Percentiles rank a stretch among this genome's conserved stretches.
Evolutionary conservation across 2,888 invertebrate genomes (phyloP).

Genomic region (Pelosia muscerda): DNA sequence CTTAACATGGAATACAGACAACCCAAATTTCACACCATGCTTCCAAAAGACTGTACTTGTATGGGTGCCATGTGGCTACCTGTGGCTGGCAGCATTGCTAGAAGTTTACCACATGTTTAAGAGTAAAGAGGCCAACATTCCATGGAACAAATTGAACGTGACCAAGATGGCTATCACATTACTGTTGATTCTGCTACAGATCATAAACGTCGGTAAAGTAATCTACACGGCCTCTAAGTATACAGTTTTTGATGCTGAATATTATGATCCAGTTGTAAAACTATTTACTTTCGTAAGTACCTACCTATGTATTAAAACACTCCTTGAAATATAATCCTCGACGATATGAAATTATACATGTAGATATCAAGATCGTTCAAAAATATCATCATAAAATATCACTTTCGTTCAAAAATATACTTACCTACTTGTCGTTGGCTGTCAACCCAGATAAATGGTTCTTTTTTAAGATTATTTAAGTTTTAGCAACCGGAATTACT

Average conservation of each 20-base stretch:
- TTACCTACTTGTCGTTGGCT: too few relatives aligned
- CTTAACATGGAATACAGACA: slow-evolving; percentile 92
- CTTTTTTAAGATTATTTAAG: too few relatives aligned
- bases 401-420: too few relatives aligned
- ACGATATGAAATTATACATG: too few relatives aligned
- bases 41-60: slow-evolving; percentile 95
- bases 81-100: slow-evolving; percentile 91
- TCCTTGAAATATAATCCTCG: too few relatives aligned
- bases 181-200: slow-evolving; percentile 88
- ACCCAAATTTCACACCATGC: slow-evolving; percentile 95
- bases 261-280: slow-evolving; percentile 84
- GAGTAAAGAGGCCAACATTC: slow-evolving; percentile 91
- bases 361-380: neutral
- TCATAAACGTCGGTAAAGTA: slow-evolving; percentile 88
- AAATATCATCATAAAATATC: too few relatives aligned
- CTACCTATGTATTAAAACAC: neutral
- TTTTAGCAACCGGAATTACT: too few relatives aligned
- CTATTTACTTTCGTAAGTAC: slow-evolving; percentile 93
- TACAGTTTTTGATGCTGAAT: slow-evolving; percentile 82
- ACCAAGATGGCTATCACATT: slow-evolving; percentile 89
- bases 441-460: too few relatives aligned
- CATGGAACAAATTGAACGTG: slow-evolving; percentile 90
- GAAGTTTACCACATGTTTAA: slow-evolving; percentile 91
- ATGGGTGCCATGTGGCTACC: slow-evolving; percentile 94
- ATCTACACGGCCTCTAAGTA: slow-evolving; percentile 81